Percentiles rank a stretch among this genome's conserved stretches.
Conservation (phyloP, 2,113 vertebrate species). For the Hylia prasina region DNA sequence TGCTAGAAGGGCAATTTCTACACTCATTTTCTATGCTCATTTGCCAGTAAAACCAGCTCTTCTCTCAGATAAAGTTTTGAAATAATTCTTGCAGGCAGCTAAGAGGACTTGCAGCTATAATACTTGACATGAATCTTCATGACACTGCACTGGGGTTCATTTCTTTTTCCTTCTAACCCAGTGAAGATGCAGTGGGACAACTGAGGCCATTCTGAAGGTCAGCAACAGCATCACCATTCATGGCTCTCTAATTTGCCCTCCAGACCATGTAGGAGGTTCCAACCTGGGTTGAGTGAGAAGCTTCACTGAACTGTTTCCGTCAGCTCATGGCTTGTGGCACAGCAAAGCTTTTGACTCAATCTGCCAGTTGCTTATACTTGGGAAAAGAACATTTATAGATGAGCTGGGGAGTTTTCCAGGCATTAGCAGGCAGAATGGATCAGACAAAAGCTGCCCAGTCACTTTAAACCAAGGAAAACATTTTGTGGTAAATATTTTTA, state of each 20-base stretch:
- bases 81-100: constrained; percentile 11
- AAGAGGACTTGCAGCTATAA: neutral
- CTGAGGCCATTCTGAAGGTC: neutral
- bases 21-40: constrained; percentile 47
- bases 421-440: neutral
- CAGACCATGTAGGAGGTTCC: neutral
- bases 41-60: constrained; percentile 44
- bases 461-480: neutral
- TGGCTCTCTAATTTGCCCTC: neutral
- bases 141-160: neutral
- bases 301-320: neutral
- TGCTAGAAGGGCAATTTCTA: constrained; percentile 36
- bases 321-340: neutral
- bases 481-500: neutral
- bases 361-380: neutral
- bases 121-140: neutral
- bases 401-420: neutral
- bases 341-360: neutral
- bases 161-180: neutral
- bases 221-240: neutral
- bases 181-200: neutral
- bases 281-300: neutral
- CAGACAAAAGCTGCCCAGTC: neutral
- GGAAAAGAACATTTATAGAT: neutral
- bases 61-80: neutral